phyloP scores from a whole-genome alignment of 2,888 invertebrate genomes.

The Drosophila anceps region DNA sequence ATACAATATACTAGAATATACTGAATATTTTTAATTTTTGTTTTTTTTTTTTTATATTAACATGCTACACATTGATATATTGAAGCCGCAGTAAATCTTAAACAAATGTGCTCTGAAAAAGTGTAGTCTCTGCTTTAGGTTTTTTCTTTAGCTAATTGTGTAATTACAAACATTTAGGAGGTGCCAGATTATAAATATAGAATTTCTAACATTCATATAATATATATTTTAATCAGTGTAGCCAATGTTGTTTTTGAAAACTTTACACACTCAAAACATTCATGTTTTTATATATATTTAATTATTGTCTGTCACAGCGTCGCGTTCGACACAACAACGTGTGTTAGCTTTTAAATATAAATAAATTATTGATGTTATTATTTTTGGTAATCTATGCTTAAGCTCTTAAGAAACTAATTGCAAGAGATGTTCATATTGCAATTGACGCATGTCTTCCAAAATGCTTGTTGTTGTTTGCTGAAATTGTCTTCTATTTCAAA shows the following conservation, averaged over 20 bases:
- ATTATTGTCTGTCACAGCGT: slow-evolving; percentile 86
- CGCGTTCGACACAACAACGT: slow-evolving; percentile 78
- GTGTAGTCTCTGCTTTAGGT: slow-evolving; percentile 41
- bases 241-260: slow-evolving; percentile 41
- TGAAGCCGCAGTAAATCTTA: slow-evolving; percentile 70
- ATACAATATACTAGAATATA: slow-evolving; percentile 39
- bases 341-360: slow-evolving; percentile 67
- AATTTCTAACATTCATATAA: slow-evolving; percentile 42
- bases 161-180: slow-evolving; percentile 63
- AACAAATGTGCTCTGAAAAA: slow-evolving; percentile 78
- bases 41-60: slow-evolving; percentile 34
- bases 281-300: slow-evolving; percentile 58
- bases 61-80: slow-evolving; percentile 79
- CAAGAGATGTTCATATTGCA: slow-evolving; percentile 58
- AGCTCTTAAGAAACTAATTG: slow-evolving; percentile 63
- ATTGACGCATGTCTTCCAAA: slow-evolving; percentile 83
- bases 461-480: slow-evolving; percentile 75
- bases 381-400: slow-evolving; percentile 33
- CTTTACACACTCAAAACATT: slow-evolving; percentile 48
- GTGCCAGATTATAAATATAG: slow-evolving; percentile 56
- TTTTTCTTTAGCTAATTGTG: slow-evolving; percentile 49
- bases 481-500: slow-evolving; percentile 58
- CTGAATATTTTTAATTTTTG: slow-evolving; percentile 51
- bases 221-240: slow-evolving; percentile 40
- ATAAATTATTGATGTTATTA: slow-evolving; percentile 38